Evolutionary conservation across 2,888 invertebrate species (phyloP), one percentile per base, ranked within the genome.

Genomic region (Platycheirus albimanus): DNA sequence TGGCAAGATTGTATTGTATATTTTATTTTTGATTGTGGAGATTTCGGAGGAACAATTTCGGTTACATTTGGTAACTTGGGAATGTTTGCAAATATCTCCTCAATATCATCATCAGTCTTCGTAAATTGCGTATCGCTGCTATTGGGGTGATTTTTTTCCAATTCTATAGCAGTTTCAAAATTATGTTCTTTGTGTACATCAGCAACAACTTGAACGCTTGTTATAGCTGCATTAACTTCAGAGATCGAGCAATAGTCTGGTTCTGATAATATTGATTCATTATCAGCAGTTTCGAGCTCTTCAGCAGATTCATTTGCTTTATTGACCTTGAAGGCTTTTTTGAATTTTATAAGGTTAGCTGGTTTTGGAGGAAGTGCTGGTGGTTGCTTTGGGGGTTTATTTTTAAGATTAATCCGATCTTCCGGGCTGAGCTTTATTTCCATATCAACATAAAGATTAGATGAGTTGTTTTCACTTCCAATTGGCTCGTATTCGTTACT

Each of bases 301-400:
- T 84, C 75, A 11, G 49, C 41, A 15, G 54, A 69, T 43, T 72
- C 63, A 4, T 54, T 4, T 70, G 74, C 87, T 33, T 88, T 87
- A 6, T 87, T 87, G 2, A 87, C 76, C 56, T 88, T 88, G 1
- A 88, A 84, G 2, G 88, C 88, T 54, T 92, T 92, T 92, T 94
- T 92, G 92, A 94, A 92, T 93, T 95, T 88, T 92, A 94, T 88
- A 86, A 95, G 91, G 90, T 95, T 95, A 86, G 94, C 94, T 87
- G 96, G 95, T 91, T 96, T 95, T 51, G 96, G 95, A 79, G 96
- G 95, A 88, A 96, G 91, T 85, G 95, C 95, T 67, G 95, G 95
- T 75, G 95, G 95, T 85, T 86, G 94, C 91, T 87, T 83, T 52
- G 67, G 93, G 92, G 93, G 93, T 90, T 94, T 93, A 72, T 87